Evolutionary conservation across 2,888 invertebrate genomes (phyloP).

Genomic region (Acrocera orbiculus): DNA sequence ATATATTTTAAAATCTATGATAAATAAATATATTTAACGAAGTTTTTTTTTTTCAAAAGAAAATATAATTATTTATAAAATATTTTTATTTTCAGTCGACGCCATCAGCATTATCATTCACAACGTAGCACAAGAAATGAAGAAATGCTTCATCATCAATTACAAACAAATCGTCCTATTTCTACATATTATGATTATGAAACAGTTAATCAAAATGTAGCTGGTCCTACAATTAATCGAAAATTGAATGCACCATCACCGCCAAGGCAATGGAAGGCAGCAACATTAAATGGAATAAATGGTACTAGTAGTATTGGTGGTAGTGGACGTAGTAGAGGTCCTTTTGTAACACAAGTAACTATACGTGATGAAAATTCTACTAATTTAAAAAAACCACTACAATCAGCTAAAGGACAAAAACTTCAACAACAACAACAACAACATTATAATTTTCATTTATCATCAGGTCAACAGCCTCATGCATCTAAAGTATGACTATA

Average conservation of each 20-base stretch:
- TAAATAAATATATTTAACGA: too few relatives aligned
- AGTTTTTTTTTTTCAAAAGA: too few relatives aligned
- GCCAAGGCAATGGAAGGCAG: constrained; percentile 26
- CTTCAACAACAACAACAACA: constrained; percentile 20
- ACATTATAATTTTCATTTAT: background rate
- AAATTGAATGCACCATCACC: constrained; percentile 11
- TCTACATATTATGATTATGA: constrained; percentile 78
- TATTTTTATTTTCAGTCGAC: constrained; percentile 32
- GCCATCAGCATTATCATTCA: constrained; percentile 49
- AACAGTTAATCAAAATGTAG: constrained; percentile 47
- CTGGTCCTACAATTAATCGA: constrained; percentile 21
- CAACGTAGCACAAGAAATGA: constrained; percentile 41
- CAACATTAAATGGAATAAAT: constrained; percentile 25
- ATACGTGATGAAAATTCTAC: constrained; percentile 34
- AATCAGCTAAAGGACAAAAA: constrained; percentile 8
- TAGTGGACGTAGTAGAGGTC: constrained; percentile 34
- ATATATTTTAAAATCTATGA: too few relatives aligned
- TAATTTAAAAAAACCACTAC: constrained; percentile 10
- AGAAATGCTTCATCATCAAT: constrained; percentile 22
- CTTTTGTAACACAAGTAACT: constrained; percentile 44
- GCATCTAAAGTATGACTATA: constrained; percentile 33
- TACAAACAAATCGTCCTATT: constrained; percentile 38
- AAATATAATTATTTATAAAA: background rate
- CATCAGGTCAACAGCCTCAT: constrained; percentile 20
- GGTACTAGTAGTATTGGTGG: constrained; percentile 19